These are phyloP conservation scores for Loripinus fragilis DNA, from an alignment of 2,888 invertebrate genomes.

Conservation along the genomic window DNA sequence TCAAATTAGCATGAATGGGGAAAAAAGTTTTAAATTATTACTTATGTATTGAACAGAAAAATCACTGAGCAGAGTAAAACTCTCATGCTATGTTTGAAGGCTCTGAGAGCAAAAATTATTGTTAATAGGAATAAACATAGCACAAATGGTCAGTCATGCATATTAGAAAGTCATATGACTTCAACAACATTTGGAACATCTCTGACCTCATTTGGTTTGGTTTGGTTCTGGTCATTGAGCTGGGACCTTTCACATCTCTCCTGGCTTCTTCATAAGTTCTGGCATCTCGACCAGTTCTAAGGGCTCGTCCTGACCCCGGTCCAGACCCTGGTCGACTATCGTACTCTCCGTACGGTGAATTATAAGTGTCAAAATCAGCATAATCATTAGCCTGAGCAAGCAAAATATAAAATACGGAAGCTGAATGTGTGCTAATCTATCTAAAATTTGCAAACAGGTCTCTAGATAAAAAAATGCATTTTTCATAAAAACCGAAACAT, in stretches of 20 bases:
- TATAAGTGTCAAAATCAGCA: conserved; percentile 17
- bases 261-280: conserved; percentile 54
- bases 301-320: conserved; percentile 57
- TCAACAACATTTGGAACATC: conserved; percentile 6
- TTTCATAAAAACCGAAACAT: no score
- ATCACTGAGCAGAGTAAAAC: no score
- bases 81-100: no score
- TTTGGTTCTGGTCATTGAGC: conserved; percentile 27
- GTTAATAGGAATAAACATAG: no score
- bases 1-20: no score
- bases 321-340: conserved; percentile 35
- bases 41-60: no score
- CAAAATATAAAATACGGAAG: not conserved
- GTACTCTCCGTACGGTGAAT: conserved; percentile 15
- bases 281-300: conserved; percentile 70
- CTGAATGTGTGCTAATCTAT: not conserved
- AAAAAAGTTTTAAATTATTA: no score
- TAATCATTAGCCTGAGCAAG: conserved; percentile 26
- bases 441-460: no score
- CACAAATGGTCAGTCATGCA: not conserved
- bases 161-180: not conserved
- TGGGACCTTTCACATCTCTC: conserved; percentile 43
- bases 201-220: conserved; percentile 10
- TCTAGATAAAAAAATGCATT: no score
- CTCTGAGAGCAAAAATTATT: no score